Percentiles rank a stretch among this genome's conserved stretches.
These are phyloP conservation scores for Hemicordylus capensis DNA, from an alignment of 2,113 vertebrate species.

Conservation along the genomic window DNA sequence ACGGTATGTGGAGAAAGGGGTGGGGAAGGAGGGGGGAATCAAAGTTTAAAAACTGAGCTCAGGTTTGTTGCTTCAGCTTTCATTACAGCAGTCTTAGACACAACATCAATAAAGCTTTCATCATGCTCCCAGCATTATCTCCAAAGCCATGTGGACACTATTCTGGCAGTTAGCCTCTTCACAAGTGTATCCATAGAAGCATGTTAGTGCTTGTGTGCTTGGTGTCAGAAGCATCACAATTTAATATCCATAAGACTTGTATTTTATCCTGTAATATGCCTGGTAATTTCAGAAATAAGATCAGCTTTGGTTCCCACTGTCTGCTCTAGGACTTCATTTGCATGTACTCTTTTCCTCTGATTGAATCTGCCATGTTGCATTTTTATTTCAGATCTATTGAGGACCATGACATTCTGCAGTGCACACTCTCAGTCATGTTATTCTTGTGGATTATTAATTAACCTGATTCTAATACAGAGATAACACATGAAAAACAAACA, in stretches of 20 bases:
- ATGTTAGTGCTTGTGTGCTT: fast-evolving
- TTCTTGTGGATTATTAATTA: neutral
- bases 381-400: neutral
- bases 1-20: too few relatives aligned
- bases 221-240: neutral
- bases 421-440: neutral
- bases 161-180: neutral
- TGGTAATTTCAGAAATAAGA: neutral
- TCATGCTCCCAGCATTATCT: neutral
- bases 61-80: neutral
- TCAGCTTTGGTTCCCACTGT: neutral
- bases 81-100: neutral
- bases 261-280: neutral
- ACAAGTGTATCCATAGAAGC: neutral
- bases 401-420: neutral
- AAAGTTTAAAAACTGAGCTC: neutral
- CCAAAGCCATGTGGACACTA: neutral
- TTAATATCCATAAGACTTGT: neutral
- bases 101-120: slow-evolving; percentile 4
- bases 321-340: neutral
- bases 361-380: neutral
- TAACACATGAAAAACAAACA: too few relatives aligned
- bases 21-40: neutral
- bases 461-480: too few relatives aligned
- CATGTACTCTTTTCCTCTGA: neutral